These are phyloP conservation scores for Takifugu flavidus DNA, from an alignment of 2,113 vertebrate genomes.

Conservation along the genomic window DNA sequence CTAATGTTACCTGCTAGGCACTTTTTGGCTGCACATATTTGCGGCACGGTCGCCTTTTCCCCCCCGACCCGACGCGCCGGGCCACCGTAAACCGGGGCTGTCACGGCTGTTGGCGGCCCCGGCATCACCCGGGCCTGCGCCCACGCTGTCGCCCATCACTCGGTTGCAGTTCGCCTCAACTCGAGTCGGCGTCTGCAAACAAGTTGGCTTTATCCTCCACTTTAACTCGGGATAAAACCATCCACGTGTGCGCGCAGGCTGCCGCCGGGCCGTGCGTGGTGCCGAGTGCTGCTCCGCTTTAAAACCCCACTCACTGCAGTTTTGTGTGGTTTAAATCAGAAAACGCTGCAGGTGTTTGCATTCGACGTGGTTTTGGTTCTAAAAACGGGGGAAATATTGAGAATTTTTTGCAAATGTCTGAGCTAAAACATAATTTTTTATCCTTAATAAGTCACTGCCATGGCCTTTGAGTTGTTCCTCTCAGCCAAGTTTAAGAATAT, in stretches of 20 bases:
- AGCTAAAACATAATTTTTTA: too few relatives aligned
- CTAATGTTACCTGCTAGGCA: constrained; percentile 22
- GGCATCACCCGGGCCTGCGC: constrained; percentile 9
- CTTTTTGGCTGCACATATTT: constrained; percentile 2
- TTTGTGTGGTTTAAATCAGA: constrained; percentile 10
- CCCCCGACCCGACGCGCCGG: too few relatives aligned
- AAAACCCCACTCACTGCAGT: constrained; percentile 33
- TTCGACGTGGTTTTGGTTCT: too few relatives aligned
- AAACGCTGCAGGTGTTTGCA: not conserved
- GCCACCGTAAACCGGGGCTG: too few relatives aligned
- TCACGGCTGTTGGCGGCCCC: too few relatives aligned
- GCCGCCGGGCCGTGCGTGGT: constrained; percentile 28
- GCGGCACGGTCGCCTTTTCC: too few relatives aligned
- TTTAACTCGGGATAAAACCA: constrained; percentile 51
- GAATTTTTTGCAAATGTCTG: too few relatives aligned
- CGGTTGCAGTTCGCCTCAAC: constrained; percentile 10
- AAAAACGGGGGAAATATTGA: too few relatives aligned
- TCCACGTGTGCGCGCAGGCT: constrained; percentile 56
- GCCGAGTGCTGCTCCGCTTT: constrained; percentile 29
- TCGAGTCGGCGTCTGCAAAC: not conserved
- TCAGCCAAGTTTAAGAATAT: too few relatives aligned
- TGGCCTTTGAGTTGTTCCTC: too few relatives aligned
- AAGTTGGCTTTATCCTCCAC: constrained; percentile 32
- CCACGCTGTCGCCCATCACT: not conserved
- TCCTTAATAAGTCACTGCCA: too few relatives aligned